Evolutionary conservation across 2,888 invertebrate genomes (phyloP).

Genomic region (Margaritifera margaritifera): DNA sequence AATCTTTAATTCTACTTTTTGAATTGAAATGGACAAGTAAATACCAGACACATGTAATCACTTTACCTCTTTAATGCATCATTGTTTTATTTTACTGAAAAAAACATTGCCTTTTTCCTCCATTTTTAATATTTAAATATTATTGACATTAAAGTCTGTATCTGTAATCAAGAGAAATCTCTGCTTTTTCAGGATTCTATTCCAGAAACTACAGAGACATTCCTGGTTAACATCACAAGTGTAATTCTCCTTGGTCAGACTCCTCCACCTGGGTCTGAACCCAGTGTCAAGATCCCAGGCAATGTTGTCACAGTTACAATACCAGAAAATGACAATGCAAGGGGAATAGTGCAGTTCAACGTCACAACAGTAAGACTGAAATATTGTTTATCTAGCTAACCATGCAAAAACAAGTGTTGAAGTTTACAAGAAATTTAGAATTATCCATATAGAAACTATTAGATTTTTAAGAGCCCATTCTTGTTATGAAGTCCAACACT

Average conservation of each 20-base stretch:
- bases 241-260: constrained; percentile 52
- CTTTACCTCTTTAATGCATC: too few species aligned
- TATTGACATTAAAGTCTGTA: neutral
- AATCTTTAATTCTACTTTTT: too few species aligned
- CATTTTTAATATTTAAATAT: too few species aligned
- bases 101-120: too few species aligned
- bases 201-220: constrained; percentile 68
- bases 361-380: constrained; percentile 60
- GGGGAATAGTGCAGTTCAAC: constrained; percentile 67
- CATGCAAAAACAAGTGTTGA: neutral
- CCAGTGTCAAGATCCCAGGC: constrained; percentile 62
- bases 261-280: constrained; percentile 49
- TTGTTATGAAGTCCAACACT: too few species aligned
- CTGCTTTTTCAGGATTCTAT: constrained; percentile 55
- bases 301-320: constrained; percentile 60
- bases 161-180: neutral
- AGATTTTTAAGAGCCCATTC: too few species aligned
- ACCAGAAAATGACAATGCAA: constrained; percentile 68
- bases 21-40: too few species aligned
- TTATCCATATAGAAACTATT: too few species aligned
- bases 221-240: constrained; percentile 66
- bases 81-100: too few species aligned
- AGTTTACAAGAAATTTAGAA: too few species aligned
- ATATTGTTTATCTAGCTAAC: neutral
- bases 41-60: too few species aligned